Evolutionary conservation across 2,113 vertebrate species (phyloP).

Genomic region (Sarotherodon lohbergeri): DNA sequence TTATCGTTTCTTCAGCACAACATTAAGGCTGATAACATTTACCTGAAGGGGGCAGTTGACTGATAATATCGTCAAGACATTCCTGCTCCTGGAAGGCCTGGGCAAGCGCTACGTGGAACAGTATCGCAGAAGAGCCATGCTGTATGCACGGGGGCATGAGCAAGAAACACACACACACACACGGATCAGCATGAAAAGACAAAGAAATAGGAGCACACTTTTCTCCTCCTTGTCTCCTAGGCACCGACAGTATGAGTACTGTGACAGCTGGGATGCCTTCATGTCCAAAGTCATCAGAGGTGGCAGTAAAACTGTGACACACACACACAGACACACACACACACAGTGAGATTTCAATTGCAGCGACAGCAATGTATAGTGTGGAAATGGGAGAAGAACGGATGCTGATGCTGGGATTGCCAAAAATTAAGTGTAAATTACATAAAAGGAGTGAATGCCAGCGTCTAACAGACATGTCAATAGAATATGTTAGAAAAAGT

Average conservation of each 20-base stretch:
- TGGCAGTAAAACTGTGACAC: background rate
- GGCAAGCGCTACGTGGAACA: background rate
- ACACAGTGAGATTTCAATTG: background rate
- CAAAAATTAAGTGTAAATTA: background rate
- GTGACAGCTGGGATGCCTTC: background rate
- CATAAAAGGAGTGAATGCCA: background rate
- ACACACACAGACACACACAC: background rate
- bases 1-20: conserved; percentile 48
- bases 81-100: conserved; percentile 30
- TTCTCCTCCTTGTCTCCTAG: background rate
- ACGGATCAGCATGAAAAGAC: background rate
- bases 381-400: background rate
- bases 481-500: conserved; percentile 32
- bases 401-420: background rate
- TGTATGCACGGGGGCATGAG: background rate
- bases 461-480: conserved; percentile 9
- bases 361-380: background rate
- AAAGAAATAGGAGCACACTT: background rate
- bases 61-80: conserved; percentile 54
- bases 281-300: conserved; percentile 7
- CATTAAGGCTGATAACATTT: conserved; percentile 60
- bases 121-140: background rate
- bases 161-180: background rate
- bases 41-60: conserved; percentile 61
- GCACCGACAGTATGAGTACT: background rate